A percentile compares a stretch with the other conserved stretches of the same genome.
phyloP scores from a whole-genome alignment of 2,113 vertebrate genomes.

The Cinclus mexicanus region DNA sequence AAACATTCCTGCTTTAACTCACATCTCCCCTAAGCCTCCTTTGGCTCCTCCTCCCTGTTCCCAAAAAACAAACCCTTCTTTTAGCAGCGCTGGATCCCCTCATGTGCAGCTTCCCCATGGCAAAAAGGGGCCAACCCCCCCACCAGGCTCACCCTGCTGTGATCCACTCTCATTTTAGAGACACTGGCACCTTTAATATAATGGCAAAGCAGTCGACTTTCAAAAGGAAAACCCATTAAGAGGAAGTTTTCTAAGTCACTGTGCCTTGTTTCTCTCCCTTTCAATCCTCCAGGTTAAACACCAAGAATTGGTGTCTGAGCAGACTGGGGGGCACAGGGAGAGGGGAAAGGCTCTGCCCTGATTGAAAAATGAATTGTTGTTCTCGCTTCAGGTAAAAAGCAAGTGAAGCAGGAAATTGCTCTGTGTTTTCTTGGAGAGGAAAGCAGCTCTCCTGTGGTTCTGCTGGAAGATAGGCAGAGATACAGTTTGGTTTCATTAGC shows the following conservation, averaged over 20 bases:
- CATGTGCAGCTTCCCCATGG: background rate
- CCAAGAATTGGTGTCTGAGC: background rate
- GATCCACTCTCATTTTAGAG: background rate
- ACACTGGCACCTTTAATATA: background rate
- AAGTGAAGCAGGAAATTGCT: constrained; percentile 60
- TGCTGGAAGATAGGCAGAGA: background rate
- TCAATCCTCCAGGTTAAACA: background rate
- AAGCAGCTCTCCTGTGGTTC: constrained; percentile 27
- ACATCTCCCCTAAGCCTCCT: background rate
- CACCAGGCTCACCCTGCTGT: background rate
- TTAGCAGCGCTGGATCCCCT: background rate
- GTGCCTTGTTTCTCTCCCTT: background rate
- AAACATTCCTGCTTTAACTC: background rate
- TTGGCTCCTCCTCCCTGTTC: background rate
- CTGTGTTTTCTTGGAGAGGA: constrained; percentile 44
- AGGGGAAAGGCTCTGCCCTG: constrained; percentile 30
- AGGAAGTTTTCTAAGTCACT: background rate
- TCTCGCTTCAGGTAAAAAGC: constrained; percentile 43
- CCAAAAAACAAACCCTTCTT: background rate
- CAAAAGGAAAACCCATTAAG: background rate
- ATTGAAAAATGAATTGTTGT: constrained; percentile 25
- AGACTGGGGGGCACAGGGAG: background rate
- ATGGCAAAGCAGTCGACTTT: background rate
- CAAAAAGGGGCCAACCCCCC: background rate
- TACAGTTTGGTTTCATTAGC: constrained; percentile 10